Evolutionary conservation across 1,140 invertebrate genomes (phyloP).

Genomic region (Drosophila willistoni): DNA sequence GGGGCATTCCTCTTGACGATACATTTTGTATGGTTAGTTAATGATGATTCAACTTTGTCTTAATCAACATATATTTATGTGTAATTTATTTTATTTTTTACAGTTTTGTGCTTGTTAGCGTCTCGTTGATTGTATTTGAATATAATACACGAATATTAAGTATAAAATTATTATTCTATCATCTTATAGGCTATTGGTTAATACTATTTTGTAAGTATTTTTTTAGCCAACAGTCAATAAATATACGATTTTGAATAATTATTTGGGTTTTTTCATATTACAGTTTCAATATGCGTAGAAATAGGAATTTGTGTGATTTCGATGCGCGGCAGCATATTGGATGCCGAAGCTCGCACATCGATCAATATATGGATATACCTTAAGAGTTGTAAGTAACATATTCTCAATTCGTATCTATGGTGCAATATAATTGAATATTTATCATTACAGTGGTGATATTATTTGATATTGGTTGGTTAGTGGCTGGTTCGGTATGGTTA

Average conservation of each 20-base stretch:
- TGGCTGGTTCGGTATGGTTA: constrained; percentile 90
- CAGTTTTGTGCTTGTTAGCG: constrained; percentile 77
- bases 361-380: constrained; percentile 94
- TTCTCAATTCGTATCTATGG: too few relatives aligned
- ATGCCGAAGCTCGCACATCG: constrained; percentile 88
- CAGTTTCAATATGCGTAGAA: constrained; percentile 88
- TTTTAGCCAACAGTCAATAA: too few relatives aligned
- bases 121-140: constrained; percentile 85
- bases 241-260: neutral
- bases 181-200: constrained; percentile 89
- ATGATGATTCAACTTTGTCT: neutral
- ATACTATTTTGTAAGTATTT: constrained; percentile 84
- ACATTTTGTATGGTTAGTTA: constrained; percentile 90
- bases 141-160: constrained; percentile 86
- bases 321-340: constrained; percentile 92
- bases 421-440: neutral
- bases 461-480: constrained; percentile 90
- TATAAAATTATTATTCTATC: constrained; percentile 87
- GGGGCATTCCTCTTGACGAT: constrained; percentile 90
- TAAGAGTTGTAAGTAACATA: constrained; percentile 87
- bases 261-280: constrained; percentile 74
- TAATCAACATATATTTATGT: neutral
- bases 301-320: constrained; percentile 89
- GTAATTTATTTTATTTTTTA: constrained; percentile 22
- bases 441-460: constrained; percentile 87